Conservation (phyloP, 2,888 invertebrate genomes). For the Sarcophaga rosellei region DNA sequence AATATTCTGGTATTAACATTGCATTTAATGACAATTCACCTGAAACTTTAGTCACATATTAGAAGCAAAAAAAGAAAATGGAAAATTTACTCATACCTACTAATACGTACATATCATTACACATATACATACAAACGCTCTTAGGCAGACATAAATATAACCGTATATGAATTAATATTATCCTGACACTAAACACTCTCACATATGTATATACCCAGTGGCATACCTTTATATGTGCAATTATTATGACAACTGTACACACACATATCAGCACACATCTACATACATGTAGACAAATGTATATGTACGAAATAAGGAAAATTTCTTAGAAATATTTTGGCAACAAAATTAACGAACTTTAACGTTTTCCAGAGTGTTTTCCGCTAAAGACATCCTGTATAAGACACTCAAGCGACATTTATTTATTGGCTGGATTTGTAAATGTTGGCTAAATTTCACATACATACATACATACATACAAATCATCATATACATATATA, state of each 20-base stretch:
- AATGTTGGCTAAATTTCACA: slow-evolving; percentile 49
- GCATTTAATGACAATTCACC: slow-evolving; percentile 51
- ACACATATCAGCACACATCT: background rate
- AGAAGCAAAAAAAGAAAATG: background rate
- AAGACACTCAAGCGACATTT: slow-evolving; percentile 69
- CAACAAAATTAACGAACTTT: slow-evolving; percentile 72
- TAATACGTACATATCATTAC: background rate
- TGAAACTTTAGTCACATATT: slow-evolving; percentile 32
- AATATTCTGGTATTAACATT: slow-evolving; percentile 29
- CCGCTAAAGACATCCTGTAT: slow-evolving; percentile 62
- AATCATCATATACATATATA: background rate
- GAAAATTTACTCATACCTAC: background rate
- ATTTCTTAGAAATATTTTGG: slow-evolving; percentile 66
- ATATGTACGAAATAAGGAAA: background rate
- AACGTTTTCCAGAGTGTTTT: slow-evolving; percentile 60
- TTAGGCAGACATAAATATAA: slow-evolving; percentile 12
- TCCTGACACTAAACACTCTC: slow-evolving; percentile 38
- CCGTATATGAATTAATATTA: slow-evolving; percentile 57
- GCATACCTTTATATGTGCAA: slow-evolving; percentile 3
- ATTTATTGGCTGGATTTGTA: slow-evolving; percentile 71
- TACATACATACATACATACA: background rate
- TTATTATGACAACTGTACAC: background rate
- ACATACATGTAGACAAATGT: background rate
- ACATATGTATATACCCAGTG: background rate
- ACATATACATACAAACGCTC: slow-evolving; percentile 1